Evolutionary conservation across 2,797 vertebrate species (phyloP).

Genomic region (Eptatretus atami): DNA sequence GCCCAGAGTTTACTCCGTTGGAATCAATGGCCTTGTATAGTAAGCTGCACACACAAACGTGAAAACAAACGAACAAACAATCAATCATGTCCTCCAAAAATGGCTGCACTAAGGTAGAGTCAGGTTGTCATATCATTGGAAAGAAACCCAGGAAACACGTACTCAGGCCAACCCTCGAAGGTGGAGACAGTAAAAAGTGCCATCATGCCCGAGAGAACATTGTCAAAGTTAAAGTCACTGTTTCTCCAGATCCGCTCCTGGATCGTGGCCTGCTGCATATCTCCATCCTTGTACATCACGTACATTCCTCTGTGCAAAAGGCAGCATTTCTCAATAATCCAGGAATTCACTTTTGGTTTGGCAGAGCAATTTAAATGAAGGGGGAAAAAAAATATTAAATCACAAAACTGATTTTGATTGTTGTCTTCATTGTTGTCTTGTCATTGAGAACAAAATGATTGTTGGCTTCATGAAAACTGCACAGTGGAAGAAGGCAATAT

Average conservation of each 20-base stretch:
- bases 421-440: constrained; percentile 12
- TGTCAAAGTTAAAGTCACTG: constrained; percentile 2
- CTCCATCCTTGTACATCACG: constrained; percentile 25
- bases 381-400: constrained; percentile 7
- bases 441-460: background rate
- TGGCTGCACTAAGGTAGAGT: background rate
- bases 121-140: background rate
- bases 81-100: no score
- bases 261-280: constrained; percentile 18
- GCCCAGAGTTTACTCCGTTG: constrained; percentile 66
- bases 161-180: background rate
- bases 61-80: no score
- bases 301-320: constrained; percentile 4
- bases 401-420: background rate
- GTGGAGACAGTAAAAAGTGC: constrained; percentile 1
- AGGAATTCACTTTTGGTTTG: no score
- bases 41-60: constrained; percentile 20
- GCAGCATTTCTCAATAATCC: no score
- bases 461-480: constrained; percentile 12
- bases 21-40: constrained; percentile 94
- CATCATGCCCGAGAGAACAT: background rate
- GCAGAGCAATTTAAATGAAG: background rate
- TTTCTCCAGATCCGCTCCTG: constrained; percentile 1
- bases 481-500: no score
- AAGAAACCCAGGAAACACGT: constrained; percentile 7